phyloP scores from a whole-genome alignment of 2,888 invertebrate species.

The Hypolimnas misippus region DNA sequence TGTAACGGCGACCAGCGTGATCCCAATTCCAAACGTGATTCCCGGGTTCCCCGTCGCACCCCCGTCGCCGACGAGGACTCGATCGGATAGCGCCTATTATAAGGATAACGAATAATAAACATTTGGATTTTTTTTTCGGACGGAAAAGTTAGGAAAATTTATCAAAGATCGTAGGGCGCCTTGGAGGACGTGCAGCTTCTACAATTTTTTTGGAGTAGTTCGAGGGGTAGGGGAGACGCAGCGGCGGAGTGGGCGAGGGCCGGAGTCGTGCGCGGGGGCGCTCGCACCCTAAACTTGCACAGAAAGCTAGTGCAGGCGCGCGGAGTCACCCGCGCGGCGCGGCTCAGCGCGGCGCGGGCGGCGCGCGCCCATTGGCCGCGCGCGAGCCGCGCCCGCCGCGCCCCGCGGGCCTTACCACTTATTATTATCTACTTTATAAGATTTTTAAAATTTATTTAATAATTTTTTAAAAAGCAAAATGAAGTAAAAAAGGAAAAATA shows the following conservation, averaged over 20 bases:
- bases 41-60: neutral
- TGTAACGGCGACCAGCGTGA: neutral
- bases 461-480: no score
- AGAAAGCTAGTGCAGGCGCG: slow-evolving; percentile 66
- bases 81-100: slow-evolving; percentile 24
- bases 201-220: slow-evolving; percentile 64
- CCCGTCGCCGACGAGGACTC: slow-evolving; percentile 11
- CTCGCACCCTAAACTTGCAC: slow-evolving; percentile 66
- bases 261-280: slow-evolving; percentile 65
- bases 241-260: slow-evolving; percentile 34
- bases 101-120: slow-evolving; percentile 11
- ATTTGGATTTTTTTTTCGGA: slow-evolving; percentile 28
- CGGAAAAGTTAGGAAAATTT: slow-evolving; percentile 53
- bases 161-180: slow-evolving; percentile 48
- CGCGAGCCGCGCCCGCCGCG: slow-evolving; percentile 48
- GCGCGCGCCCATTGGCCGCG: slow-evolving; percentile 65
- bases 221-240: slow-evolving; percentile 24
- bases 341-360: no score
- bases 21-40: slow-evolving; percentile 23
- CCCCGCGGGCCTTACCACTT: slow-evolving; percentile 41
- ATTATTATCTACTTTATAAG: slow-evolving; percentile 1
- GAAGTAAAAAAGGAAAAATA: neutral
- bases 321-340: slow-evolving; percentile 68
- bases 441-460: neutral
- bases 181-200: slow-evolving; percentile 55